Conservation (phyloP, 2,113 vertebrate species). For the Taxidea taxus region DNA sequence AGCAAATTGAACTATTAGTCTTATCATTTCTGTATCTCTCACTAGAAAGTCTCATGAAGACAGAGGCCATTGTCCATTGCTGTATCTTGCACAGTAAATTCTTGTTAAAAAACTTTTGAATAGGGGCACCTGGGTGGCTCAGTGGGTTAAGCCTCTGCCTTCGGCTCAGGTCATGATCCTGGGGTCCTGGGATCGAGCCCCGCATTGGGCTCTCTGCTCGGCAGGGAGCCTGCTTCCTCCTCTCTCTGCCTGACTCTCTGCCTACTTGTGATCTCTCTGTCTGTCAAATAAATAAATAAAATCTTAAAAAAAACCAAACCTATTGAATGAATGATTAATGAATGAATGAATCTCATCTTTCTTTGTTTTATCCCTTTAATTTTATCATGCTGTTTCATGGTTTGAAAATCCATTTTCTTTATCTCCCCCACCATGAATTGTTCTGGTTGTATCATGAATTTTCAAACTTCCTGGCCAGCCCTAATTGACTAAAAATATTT, state of each 20-base stretch:
- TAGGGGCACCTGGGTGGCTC: no score
- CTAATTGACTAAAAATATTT: constrained; percentile 65
- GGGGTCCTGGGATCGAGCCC: no score
- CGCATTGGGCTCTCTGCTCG: no score
- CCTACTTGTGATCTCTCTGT: no score
- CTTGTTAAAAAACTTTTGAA: neutral
- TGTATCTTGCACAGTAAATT: neutral
- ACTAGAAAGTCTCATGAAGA: neutral
- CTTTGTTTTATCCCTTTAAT: neutral
- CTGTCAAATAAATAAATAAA: no score
- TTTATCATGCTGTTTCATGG: neutral
- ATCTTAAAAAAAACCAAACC: no score
- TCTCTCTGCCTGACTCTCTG: no score
- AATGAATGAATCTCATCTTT: neutral
- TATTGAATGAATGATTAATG: neutral
- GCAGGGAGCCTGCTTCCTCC: no score
- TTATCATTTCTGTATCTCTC: neutral
- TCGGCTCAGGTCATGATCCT: no score
- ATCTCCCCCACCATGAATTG: neutral
- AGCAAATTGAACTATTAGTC: neutral
- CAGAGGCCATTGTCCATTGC: neutral
- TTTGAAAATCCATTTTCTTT: constrained; percentile 34
- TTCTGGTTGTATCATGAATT: constrained; percentile 43
- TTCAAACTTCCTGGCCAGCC: constrained; percentile 37
- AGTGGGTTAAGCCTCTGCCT: no score